A percentile compares a stretch with the other conserved stretches of the same genome.
Conservation (phyloP, 2,797 vertebrate species). For the Lepidocolaptes lacrymiger region DNA sequence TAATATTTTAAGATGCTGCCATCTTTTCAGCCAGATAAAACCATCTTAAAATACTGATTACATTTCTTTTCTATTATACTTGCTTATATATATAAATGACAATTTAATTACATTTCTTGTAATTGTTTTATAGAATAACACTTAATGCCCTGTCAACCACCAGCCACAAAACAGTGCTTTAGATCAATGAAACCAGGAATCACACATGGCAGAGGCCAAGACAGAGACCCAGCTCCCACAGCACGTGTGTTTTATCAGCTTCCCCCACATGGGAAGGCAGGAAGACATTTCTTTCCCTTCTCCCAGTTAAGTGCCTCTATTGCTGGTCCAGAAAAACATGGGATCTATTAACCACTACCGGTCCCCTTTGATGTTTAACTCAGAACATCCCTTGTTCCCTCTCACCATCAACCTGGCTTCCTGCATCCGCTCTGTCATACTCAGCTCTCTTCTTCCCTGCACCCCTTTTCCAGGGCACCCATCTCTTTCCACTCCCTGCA, state of each 20-base stretch:
- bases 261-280: neutral
- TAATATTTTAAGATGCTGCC: neutral
- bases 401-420: neutral
- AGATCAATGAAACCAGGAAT: neutral
- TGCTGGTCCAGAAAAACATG: neutral
- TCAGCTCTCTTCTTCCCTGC: neutral
- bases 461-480: neutral
- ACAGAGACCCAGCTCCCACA: neutral
- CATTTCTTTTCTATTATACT: neutral
- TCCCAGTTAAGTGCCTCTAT: neutral
- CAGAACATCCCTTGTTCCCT: neutral
- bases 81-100: neutral
- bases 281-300: neutral
- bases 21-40: neutral
- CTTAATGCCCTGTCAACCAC: neutral
- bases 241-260: neutral
- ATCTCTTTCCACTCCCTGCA: neutral
- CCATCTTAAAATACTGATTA: neutral
- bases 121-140: slow-evolving; percentile 7
- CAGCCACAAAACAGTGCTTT: neutral
- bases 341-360: neutral
- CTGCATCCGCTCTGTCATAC: accelerated
- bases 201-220: neutral
- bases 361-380: neutral
- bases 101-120: neutral